These are phyloP conservation scores for Tangara arthus DNA, from an alignment of 2,797 vertebrate species.

Conservation along the genomic window DNA sequence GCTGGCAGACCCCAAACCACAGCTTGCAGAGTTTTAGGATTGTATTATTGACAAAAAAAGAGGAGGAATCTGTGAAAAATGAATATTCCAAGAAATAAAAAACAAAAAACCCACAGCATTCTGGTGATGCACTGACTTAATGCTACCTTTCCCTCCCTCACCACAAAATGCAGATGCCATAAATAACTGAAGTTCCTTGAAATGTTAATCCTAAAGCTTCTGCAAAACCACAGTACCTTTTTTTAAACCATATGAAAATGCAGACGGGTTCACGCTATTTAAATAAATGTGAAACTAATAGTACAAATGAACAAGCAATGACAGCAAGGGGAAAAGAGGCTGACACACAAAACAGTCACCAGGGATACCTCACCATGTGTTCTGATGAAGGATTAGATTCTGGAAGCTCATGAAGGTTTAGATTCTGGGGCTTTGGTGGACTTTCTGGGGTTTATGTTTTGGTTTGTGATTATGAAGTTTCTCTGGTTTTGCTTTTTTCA, in stretches of 20 bases:
- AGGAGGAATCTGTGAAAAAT: not conserved
- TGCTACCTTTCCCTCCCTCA: not conserved
- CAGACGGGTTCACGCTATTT: not conserved
- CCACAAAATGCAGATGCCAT: not conserved
- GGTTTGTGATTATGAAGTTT: not conserved
- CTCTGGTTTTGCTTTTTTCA: not conserved
- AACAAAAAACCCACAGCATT: not conserved
- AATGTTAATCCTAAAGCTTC: not conserved
- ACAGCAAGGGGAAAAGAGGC: fast-evolving
- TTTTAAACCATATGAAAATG: not conserved
- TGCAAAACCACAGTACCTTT: not conserved
- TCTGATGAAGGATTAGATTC: not conserved
- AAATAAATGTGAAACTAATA: not conserved
- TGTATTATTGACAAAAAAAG: not conserved
- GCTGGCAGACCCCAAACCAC: not conserved
- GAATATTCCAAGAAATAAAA: not conserved
- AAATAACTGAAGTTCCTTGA: not conserved
- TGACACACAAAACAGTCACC: not conserved
- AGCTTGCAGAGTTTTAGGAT: not conserved
- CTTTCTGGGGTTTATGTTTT: not conserved
- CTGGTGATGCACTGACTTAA: not conserved
- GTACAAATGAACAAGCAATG: not conserved
- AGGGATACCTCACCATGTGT: not conserved
- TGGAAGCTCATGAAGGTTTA: not conserved
- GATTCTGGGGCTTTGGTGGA: fast-evolving